Conservation (phyloP, 2,888 invertebrate species). For the Helleia helle region DNA sequence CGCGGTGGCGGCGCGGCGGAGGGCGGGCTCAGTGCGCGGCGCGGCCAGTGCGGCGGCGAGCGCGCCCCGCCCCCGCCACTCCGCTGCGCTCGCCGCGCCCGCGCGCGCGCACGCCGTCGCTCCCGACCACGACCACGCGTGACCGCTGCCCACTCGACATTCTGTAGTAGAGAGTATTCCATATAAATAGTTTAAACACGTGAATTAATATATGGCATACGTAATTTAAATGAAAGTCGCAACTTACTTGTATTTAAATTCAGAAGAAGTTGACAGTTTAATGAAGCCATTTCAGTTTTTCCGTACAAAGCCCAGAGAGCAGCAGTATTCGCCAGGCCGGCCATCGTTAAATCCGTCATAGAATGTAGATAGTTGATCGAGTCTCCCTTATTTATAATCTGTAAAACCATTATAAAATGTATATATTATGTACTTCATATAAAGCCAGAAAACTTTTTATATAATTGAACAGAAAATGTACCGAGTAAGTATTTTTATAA, state of each 20-base stretch:
- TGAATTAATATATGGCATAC: too few species aligned
- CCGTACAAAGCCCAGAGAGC: constrained; percentile 93
- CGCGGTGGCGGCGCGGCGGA: constrained; percentile 23
- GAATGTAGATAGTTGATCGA: constrained; percentile 89
- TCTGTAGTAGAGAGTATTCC: too few species aligned
- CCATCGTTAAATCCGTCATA: constrained; percentile 85
- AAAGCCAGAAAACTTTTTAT: too few species aligned
- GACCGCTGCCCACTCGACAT: constrained; percentile 37
- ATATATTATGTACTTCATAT: too few species aligned
- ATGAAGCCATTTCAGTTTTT: constrained; percentile 86
- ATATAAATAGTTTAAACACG: too few species aligned
- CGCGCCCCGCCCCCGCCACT: constrained; percentile 48
- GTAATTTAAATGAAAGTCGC: too few species aligned
- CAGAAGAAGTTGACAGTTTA: constrained; percentile 85
- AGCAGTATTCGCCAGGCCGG: constrained; percentile 86
- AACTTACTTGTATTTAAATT: constrained; percentile 80
- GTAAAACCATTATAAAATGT: too few species aligned
- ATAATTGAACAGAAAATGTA: too few species aligned
- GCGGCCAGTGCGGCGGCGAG: constrained; percentile 32
- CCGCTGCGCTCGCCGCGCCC: constrained; percentile 35
- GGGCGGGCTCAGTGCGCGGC: constrained; percentile 28
- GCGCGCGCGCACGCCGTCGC: constrained; percentile 24
- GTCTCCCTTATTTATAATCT: constrained; percentile 88
- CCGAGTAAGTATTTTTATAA: too few species aligned
- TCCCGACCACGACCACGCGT: constrained; percentile 44